phyloP scores from a whole-genome alignment of 2,797 vertebrate genomes.

The Lagocephalus sceleratus region DNA sequence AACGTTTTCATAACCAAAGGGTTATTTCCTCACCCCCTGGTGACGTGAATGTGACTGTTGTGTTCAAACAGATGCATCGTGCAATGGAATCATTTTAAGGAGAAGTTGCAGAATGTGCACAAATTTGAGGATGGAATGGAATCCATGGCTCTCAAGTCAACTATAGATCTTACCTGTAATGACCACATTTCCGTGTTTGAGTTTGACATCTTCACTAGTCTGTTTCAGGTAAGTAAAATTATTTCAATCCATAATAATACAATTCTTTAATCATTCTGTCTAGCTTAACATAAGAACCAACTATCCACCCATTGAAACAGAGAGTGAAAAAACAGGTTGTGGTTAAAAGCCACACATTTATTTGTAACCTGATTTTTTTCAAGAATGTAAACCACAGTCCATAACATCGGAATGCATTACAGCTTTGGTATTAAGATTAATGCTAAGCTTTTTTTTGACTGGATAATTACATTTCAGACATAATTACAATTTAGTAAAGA shows the following conservation, averaged over 20 bases:
- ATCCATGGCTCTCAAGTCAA: slow-evolving; percentile 83
- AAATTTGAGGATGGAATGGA: slow-evolving; percentile 78
- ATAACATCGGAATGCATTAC: background rate
- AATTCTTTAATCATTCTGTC: background rate
- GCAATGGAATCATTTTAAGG: slow-evolving; percentile 78
- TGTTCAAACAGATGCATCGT: slow-evolving; percentile 76
- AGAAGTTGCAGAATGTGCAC: slow-evolving; percentile 72
- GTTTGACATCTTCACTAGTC: slow-evolving; percentile 88
- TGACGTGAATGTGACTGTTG: no score
- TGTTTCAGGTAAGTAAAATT: slow-evolving; percentile 81
- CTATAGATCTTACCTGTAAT: slow-evolving; percentile 86
- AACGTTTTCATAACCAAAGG: background rate
- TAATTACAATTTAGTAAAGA: background rate
- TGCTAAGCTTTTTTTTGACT: no score
- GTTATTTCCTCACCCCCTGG: background rate
- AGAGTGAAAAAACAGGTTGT: no score
- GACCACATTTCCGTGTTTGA: slow-evolving; percentile 86
- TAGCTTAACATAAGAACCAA: background rate
- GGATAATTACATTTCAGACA: background rate
- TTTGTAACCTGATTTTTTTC: background rate
- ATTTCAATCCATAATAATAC: background rate
- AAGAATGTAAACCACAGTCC: background rate
- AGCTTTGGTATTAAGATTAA: no score
- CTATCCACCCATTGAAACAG: no score
- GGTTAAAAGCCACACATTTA: background rate